Percentiles rank a stretch among this genome's conserved stretches.
phyloP scores from a whole-genome alignment of 2,797 vertebrate species.

The Manis javanica region DNA sequence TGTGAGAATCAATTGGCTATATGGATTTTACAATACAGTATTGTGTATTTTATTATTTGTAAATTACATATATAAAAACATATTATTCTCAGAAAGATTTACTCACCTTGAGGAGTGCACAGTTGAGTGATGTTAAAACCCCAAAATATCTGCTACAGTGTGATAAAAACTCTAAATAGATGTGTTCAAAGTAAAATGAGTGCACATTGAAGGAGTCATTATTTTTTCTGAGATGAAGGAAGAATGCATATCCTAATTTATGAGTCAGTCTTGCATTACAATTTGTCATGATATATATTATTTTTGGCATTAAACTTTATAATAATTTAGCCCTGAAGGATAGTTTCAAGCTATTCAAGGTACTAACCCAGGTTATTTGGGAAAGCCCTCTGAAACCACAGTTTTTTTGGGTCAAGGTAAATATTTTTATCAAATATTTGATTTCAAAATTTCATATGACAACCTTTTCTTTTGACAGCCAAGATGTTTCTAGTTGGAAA shows the following conservation, averaged over 20 bases:
- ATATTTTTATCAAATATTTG: neutral
- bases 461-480: neutral
- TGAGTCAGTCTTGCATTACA: neutral
- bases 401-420: neutral
- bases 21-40: neutral
- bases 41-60: neutral
- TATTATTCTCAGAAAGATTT: too few species aligned
- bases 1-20: neutral
- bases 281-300: neutral
- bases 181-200: neutral
- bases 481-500: neutral
- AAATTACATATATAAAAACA: neutral
- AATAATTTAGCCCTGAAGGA: slow-evolving; percentile 2
- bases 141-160: neutral
- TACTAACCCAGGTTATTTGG: neutral
- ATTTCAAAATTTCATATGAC: slow-evolving; percentile 26
- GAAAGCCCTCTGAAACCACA: neutral
- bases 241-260: neutral
- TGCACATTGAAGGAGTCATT: neutral
- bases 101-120: neutral
- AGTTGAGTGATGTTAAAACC: neutral
- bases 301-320: slow-evolving; percentile 11
- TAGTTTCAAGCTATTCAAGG: slow-evolving; percentile 4
- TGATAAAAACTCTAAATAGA: neutral
- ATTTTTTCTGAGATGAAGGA: neutral